A percentile compares a stretch with the other conserved stretches of the same genome.
Evolutionary conservation across 1,140 invertebrate species (phyloP).

Genomic region (Pararge aegeria): DNA sequence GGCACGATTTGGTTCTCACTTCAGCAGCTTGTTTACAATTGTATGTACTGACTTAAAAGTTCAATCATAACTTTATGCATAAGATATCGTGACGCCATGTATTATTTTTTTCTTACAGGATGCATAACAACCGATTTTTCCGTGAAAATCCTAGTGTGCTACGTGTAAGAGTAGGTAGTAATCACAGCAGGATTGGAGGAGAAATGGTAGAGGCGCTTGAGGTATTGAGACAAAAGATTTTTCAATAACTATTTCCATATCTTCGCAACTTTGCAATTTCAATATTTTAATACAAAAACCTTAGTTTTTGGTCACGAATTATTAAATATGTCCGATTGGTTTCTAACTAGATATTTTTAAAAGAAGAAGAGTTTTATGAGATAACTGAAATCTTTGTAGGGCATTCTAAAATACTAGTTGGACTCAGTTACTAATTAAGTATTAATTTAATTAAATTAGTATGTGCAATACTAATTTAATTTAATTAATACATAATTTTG

Average conservation of each 20-base stretch:
- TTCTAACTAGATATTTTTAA: not conserved
- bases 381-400: too few relatives aligned
- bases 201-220: constrained; percentile 60
- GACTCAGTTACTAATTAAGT: too few relatives aligned
- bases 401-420: too few relatives aligned
- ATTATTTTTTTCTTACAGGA: constrained; percentile 34
- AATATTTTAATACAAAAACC: not conserved
- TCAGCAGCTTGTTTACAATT: constrained; percentile 66
- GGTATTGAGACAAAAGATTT: constrained; percentile 30
- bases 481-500: too few relatives aligned
- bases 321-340: not conserved
- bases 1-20: constrained; percentile 58
- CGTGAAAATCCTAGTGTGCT: constrained; percentile 62
- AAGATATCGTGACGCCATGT: too few relatives aligned
- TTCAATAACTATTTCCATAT: not conserved
- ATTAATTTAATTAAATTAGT: too few relatives aligned
- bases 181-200: constrained; percentile 66
- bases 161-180: constrained; percentile 61
- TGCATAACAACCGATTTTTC: constrained; percentile 70
- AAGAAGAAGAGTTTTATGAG: too few relatives aligned
- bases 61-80: not conserved
- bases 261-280: not conserved
- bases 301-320: not conserved
- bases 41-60: constrained; percentile 37
- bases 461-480: too few relatives aligned